Evolutionary conservation across 2,797 vertebrate genomes (phyloP).

Genomic region (Arnoldichthys spilopterus): DNA sequence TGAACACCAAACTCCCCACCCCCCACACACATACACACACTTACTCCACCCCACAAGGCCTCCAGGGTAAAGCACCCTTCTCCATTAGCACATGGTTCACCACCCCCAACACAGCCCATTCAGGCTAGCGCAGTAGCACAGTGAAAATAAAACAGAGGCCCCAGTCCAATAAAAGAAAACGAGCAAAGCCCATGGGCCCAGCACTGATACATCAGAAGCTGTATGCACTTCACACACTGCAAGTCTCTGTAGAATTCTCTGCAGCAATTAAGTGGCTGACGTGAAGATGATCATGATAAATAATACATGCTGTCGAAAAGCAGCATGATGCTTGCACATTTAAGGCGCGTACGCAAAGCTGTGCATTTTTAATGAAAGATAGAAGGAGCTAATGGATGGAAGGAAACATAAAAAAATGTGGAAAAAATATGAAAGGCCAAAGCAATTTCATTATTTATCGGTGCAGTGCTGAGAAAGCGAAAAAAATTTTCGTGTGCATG

Average conservation of each 20-base stretch:
- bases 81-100: conserved; percentile 22
- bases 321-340: conserved; percentile 56
- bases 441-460: conserved; percentile 51
- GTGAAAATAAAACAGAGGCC: conserved; percentile 31
- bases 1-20: neutral
- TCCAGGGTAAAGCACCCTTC: conserved; percentile 31
- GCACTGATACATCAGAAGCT: conserved; percentile 52
- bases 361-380: conserved; percentile 60
- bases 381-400: conserved; percentile 40
- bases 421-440: conserved; percentile 31
- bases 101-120: conserved; percentile 17
- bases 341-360: conserved; percentile 53
- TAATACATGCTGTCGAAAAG: conserved; percentile 62
- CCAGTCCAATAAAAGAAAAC: conserved; percentile 35
- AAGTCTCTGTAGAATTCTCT: conserved; percentile 46
- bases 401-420: conserved; percentile 48
- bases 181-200: conserved; percentile 46
- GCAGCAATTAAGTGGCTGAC: conserved; percentile 54
- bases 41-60: neutral
- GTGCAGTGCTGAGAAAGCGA: conserved; percentile 56
- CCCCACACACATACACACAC: neutral
- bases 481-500: conserved; percentile 38
- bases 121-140: conserved; percentile 9
- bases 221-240: conserved; percentile 27
- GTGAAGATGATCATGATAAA: conserved; percentile 57